Evolutionary conservation across 1,140 invertebrate species (phyloP).

Genomic region (Drosophila willistoni): DNA sequence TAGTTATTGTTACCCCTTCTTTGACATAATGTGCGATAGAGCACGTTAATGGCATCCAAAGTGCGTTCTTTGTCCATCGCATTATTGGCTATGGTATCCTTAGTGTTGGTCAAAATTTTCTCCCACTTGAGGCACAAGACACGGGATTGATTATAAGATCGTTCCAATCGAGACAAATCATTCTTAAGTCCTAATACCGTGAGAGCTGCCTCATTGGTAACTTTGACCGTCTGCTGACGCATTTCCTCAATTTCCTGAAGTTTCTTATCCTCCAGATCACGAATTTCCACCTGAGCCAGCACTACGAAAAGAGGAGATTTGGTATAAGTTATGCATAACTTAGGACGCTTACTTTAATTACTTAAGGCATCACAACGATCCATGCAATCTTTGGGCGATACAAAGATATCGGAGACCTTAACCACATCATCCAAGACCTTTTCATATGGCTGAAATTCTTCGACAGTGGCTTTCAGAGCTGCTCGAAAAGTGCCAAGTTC

Average conservation of each 20-base stretch:
- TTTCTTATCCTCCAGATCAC: conserved; percentile 64
- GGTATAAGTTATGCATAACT: background rate
- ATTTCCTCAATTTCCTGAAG: conserved; percentile 75
- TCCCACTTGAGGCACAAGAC: conserved; percentile 70
- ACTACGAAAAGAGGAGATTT: conserved; percentile 37
- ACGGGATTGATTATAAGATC: conserved; percentile 64
- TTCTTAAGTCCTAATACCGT: conserved; percentile 78
- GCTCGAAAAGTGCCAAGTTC: conserved; percentile 68
- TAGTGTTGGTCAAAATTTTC: conserved; percentile 65
- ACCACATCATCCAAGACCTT: conserved; percentile 75
- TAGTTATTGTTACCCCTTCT: conserved; percentile 43
- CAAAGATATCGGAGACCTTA: conserved; percentile 58
- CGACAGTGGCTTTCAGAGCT: conserved; percentile 67
- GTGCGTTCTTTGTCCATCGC: conserved; percentile 57
- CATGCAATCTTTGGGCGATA: conserved; percentile 70
- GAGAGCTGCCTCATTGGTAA: conserved; percentile 74
- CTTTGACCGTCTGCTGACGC: conserved; percentile 72
- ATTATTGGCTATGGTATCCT: conserved; percentile 50
- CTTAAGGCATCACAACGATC: conserved; percentile 74
- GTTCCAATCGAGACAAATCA: conserved; percentile 67
- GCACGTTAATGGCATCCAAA: conserved; percentile 51
- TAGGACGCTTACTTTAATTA: conserved; percentile 4
- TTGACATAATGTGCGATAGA: conserved; percentile 61
- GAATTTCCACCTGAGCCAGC: conserved; percentile 76
- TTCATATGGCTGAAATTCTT: conserved; percentile 77